Base-by-base conservation (phyloP, 2,888 invertebrate species). In the Sphaeridia pumilis region DNA sequence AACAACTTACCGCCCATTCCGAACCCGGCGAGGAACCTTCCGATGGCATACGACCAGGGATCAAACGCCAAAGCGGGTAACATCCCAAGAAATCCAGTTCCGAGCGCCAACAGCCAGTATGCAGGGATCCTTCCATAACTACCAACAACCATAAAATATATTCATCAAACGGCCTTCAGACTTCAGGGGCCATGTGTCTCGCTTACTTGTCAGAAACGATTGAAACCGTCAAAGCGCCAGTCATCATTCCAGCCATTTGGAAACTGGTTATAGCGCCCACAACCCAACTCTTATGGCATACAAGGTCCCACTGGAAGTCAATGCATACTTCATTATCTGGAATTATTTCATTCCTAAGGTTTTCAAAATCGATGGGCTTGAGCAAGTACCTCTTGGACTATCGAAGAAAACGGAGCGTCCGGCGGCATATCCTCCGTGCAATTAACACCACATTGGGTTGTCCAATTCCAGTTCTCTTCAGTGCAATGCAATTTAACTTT, bases 331-430 rank as follows among this genome's bases (percentile, higher is more conserved):
- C 31, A 31, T 31, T 14, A 14, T 31, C 31, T 31, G 31, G 14
- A 14, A 7, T 31, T 31, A 31, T n/a, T n/a, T n/a, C n/a, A n/a
- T n/a, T n/a, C n/a, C n/a, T n/a, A n/a, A n/a, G n/a, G n/a, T n/a
- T n/a, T n/a, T n/a, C n/a, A n/a, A n/a, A n/a, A n/a, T n/a, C n/a
- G n/a, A n/a, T n/a, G n/a, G n/a, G n/a, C n/a, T n/a, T n/a, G n/a
- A n/a, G n/a, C 38, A 26, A 27, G n/a, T 27, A 59, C 61, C 56
- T 61, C 61, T 49, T 61, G 59, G 7, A 61, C 61, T 27, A 61
- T 55, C 1, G 61, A 61, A 35, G 54, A 52, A 17, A 57, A 52
- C 28, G 52, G 35, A 42, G 49, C 41, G 10, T 35, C 46, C 1
- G 1, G 2, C 3, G 28, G 21, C n/a, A n/a, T n/a, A n/a, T n/a